Conservation (phyloP, 2,888 invertebrate genomes). For the Portevinia maculata region DNA sequence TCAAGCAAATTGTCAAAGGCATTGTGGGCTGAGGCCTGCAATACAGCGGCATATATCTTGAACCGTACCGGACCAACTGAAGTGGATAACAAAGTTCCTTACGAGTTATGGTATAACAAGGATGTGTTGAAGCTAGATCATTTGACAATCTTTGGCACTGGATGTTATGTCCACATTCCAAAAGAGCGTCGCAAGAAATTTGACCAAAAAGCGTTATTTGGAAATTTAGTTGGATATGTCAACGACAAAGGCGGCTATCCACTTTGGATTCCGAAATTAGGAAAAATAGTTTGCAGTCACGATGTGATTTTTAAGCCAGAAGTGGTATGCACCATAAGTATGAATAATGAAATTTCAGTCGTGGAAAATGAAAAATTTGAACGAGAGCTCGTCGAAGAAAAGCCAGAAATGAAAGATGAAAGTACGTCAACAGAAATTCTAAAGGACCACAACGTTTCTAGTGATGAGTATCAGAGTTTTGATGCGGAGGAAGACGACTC, state of each 20-base stretch:
- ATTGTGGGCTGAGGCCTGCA: slow-evolving; percentile 6
- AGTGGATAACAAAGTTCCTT: slow-evolving; percentile 13
- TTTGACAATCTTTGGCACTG: background rate
- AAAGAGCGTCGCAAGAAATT: slow-evolving; percentile 3
- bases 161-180: too few species aligned
- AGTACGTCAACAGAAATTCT: too few species aligned
- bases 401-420: too few species aligned
- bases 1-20: slow-evolving; percentile 8
- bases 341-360: too few species aligned
- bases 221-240: slow-evolving; percentile 17
- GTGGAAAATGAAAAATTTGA: too few species aligned
- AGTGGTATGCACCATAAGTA: too few species aligned
- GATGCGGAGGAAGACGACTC: too few species aligned
- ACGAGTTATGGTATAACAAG: slow-evolving; percentile 17
- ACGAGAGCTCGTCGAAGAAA: too few species aligned
- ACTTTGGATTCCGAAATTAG: slow-evolving; percentile 15
- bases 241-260: slow-evolving; percentile 2
- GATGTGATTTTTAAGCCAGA: too few species aligned
- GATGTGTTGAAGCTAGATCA: slow-evolving; percentile 1
- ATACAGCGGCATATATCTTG: too few species aligned
- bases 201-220: slow-evolving; percentile 1
- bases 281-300: slow-evolving; percentile 19
- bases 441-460: too few species aligned
- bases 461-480: too few species aligned
- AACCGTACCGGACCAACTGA: background rate